A percentile compares a stretch with the other conserved stretches of the same genome.
Evolutionary conservation across 2,113 vertebrate species (phyloP).

Genomic region (Brachyhypopomus occidentalis): DNA sequence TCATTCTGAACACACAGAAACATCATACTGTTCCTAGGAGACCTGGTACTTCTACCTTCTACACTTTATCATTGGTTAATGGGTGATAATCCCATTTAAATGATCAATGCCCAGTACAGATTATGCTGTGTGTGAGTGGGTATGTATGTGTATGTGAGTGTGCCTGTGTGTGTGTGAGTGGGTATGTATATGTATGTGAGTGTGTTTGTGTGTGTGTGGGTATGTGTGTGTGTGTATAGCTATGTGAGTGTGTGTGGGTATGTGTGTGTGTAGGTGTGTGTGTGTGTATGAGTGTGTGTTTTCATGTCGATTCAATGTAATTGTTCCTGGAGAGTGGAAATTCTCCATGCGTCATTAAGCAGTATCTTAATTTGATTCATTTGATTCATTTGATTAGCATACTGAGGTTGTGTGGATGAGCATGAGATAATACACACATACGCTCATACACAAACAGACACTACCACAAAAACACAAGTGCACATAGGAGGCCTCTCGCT

Average conservation of each 20-base stretch:
- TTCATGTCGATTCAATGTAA: background rate
- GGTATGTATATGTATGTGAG: background rate
- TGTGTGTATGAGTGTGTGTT: background rate
- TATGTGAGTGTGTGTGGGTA: background rate
- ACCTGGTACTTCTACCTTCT: constrained; percentile 17
- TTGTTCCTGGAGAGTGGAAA: too few species aligned
- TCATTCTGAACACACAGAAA: background rate
- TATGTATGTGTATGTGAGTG: constrained; percentile 1
- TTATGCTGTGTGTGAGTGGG: background rate
- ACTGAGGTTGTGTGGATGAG: too few species aligned
- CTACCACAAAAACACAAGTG: too few species aligned
- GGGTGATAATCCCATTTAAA: background rate
- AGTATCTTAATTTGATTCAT: too few species aligned
- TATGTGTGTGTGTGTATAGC: background rate
- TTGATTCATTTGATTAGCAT: too few species aligned
- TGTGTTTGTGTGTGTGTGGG: background rate
- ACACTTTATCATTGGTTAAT: constrained; percentile 4
- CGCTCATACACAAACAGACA: too few species aligned
- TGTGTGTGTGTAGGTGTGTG: background rate
- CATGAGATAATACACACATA: too few species aligned
- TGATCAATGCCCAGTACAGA: background rate
- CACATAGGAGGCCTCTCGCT: too few species aligned
- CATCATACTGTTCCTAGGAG: background rate
- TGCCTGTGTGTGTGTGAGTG: background rate
- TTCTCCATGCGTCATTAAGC: too few species aligned